Conservation (phyloP, 2,888 invertebrate genomes). For the Podabrus alpinus region DNA sequence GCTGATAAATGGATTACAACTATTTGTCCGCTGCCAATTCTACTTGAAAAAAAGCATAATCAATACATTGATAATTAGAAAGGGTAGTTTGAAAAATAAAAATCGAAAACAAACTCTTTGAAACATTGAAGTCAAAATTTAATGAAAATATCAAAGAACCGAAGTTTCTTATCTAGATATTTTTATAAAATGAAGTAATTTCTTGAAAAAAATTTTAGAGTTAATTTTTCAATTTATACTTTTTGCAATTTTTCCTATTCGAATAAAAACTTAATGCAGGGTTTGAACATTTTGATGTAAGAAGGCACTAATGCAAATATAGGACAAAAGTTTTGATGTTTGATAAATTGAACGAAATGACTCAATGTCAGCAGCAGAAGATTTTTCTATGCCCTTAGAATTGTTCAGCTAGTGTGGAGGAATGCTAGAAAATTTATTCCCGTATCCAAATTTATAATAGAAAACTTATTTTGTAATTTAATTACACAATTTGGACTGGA, state of each 20-base stretch:
- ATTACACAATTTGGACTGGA: neutral
- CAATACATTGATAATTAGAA: too few relatives aligned
- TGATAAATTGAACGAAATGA: neutral
- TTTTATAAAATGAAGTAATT: neutral
- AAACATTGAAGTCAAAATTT: too few relatives aligned
- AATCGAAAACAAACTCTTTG: too few relatives aligned
- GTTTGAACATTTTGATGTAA: neutral
- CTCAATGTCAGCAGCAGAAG: neutral
- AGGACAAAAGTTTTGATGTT: neutral
- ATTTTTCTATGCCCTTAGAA: neutral
- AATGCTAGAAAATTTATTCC: neutral
- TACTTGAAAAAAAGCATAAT: too few relatives aligned
- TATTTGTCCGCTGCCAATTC: too few relatives aligned
- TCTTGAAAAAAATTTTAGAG: neutral
- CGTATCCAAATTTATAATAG: neutral
- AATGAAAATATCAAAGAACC: too few relatives aligned
- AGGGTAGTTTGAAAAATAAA: too few relatives aligned
- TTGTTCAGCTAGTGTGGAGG: neutral
- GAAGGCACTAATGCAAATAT: neutral
- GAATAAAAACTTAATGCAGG: neutral
- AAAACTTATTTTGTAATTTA: neutral
- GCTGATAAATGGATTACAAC: too few relatives aligned
- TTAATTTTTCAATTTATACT: neutral
- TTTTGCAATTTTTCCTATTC: neutral
- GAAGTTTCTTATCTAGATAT: too few relatives aligned